Base-by-base conservation (phyloP, 2,888 invertebrate species). In the Danaus chrysippus region DNA sequence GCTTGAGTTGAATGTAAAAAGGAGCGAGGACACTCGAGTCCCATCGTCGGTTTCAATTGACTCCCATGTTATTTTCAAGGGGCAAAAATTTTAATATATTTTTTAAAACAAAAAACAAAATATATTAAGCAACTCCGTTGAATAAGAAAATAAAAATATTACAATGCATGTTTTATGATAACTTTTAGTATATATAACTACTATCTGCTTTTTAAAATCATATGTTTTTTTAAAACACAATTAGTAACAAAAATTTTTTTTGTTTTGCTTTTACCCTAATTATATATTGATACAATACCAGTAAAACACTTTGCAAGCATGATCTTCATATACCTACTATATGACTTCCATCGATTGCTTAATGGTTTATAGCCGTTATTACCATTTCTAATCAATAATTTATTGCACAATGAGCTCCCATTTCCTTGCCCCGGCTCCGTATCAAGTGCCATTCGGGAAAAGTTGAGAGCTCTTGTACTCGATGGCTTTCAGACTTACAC, bases 361-460 rank as follows among this genome's bases (percentile, higher is more conserved):
- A 19, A 53, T 53, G 17, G 10, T 34, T 41, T 2, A 54, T 54
- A 54, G 19, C 11, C 42, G 43, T 42, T 53, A 23, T 42, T 11
- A 57, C 10, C 9, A 42, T 54, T 59, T 53, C 17, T 42, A 59
- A 68, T 71, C 68, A 67, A 68, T 67, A 61, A 65, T n/a, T n/a
- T n/a, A n/a, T 65, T 62, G 67, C 58, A 73, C 70, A 70, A 49
- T 49, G 69, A 68, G 65, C 56, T 64, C 63, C 61, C 63, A 67
- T 66, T 65, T 69, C 63, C 64, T 62, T 66, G 53, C 59, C 63
- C 62, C 59, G 62, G 58, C 68, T 68, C 54, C 56, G 62, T 63
- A 49, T 69, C 64, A 56, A 75, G 73, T 44, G 68, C 64, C 69
- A 67, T 71, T 69, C 61, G 62, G 60, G 59, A 63, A 63, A 62